A percentile compares a stretch with the other conserved stretches of the same genome.
phyloP scores from a whole-genome alignment of 2,113 vertebrate species.

The Egretta garzetta region DNA sequence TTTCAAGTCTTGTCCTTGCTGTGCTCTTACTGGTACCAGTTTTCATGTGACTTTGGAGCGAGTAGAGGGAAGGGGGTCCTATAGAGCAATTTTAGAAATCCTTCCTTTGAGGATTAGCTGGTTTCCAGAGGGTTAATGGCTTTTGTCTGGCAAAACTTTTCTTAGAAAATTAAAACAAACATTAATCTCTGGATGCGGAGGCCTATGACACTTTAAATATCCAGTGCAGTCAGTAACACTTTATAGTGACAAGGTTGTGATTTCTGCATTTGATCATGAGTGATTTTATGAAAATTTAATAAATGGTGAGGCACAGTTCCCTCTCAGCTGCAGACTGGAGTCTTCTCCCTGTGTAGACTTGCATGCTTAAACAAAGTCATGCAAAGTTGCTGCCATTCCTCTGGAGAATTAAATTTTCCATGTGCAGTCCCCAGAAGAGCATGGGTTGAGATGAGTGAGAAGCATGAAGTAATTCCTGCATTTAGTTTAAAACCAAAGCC shows the following conservation, averaged over 20 bases:
- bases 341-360: neutral
- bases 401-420: neutral
- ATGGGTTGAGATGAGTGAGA: neutral
- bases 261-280: constrained; percentile 23
- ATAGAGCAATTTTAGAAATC: neutral
- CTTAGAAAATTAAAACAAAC: constrained; percentile 10
- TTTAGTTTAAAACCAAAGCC: neutral
- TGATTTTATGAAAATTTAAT: constrained; percentile 30
- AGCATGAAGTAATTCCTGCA: neutral
- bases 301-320: neutral
- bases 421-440: neutral
- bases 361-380: neutral
- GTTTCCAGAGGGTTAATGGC: neutral
- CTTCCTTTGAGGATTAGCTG: neutral
- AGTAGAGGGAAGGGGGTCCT: neutral
- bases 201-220: constrained; percentile 3
- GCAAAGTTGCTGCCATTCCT: neutral
- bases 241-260: neutral
- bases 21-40: neutral
- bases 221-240: neutral
- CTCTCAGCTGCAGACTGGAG: neutral
- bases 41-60: neutral
- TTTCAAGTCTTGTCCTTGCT: neutral
- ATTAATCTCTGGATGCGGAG: neutral
- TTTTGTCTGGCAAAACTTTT: neutral